Evolutionary conservation across 1,140 invertebrate species (phyloP).

Genomic region (Elymnias hypermnestra): DNA sequence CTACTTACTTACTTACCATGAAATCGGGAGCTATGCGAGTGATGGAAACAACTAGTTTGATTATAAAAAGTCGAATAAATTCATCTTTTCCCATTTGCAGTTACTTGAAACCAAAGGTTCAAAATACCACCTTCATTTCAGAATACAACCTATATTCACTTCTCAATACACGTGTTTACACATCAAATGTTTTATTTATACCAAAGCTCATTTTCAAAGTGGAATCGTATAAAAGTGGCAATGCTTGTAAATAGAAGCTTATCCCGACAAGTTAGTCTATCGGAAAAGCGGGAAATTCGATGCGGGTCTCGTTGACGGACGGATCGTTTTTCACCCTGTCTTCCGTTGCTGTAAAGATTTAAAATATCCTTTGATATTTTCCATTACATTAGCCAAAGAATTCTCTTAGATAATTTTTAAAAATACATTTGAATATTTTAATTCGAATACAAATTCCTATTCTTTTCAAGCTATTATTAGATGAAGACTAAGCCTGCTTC

Average conservation of each 20-base stretch:
- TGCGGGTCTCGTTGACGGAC: constrained; percentile 15
- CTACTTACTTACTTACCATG: too few relatives aligned
- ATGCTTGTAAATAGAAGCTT: constrained; percentile 16
- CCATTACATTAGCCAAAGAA: constrained; percentile 10
- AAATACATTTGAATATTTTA: too few relatives aligned
- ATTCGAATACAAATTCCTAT: too few relatives aligned
- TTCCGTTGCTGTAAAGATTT: constrained; percentile 15
- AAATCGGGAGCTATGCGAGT: too few relatives aligned
- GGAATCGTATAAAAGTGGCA: constrained; percentile 5
- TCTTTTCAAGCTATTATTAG: too few relatives aligned
- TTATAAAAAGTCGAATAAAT: too few relatives aligned
- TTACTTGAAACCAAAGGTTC: too few relatives aligned
- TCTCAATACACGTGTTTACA: neutral
- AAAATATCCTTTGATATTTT: constrained; percentile 14
- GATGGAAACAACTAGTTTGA: too few relatives aligned
- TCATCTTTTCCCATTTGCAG: too few relatives aligned
- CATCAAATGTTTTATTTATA: constrained; percentile 7
- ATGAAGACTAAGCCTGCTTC: too few relatives aligned
- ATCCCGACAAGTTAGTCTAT: constrained; percentile 16
- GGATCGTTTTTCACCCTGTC: constrained; percentile 21
- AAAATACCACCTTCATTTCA: too few relatives aligned
- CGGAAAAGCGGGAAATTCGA: constrained; percentile 21
- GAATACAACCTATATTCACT: neutral
- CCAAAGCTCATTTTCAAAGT: constrained; percentile 7
- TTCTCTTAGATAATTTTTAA: neutral